These are phyloP conservation scores for Drosophila willistoni DNA, from an alignment of 1,140 invertebrate species.

Conservation along the genomic window DNA sequence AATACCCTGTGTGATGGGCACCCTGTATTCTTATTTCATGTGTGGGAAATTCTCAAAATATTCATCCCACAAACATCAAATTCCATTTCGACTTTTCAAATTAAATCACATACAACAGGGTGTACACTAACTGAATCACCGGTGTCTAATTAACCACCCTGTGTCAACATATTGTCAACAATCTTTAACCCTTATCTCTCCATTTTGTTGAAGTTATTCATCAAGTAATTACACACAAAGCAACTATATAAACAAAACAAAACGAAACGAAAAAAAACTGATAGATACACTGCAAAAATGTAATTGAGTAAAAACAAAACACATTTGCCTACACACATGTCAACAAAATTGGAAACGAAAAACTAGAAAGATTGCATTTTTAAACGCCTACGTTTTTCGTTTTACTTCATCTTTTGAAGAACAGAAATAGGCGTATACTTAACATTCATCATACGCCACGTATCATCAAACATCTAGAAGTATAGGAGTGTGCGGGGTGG, in stretches of 20 bases:
- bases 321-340: conserved; percentile 27
- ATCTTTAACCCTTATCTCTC: not conserved
- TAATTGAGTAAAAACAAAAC: conserved; percentile 33
- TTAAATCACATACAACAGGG: too few relatives aligned
- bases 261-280: not conserved
- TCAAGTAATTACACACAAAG: conserved; percentile 34
- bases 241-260: conserved; percentile 22
- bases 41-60: too few relatives aligned
- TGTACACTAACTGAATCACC: too few relatives aligned
- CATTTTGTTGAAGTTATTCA: conserved; percentile 16
- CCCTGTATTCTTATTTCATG: too few relatives aligned
- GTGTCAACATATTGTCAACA: not conserved
- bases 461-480: not conserved
- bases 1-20: too few relatives aligned
- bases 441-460: conserved; percentile 66
- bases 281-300: conserved; percentile 8
- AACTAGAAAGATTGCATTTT: conserved; percentile 29
- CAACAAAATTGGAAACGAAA: conserved; percentile 52
- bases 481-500: not conserved
- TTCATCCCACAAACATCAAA: too few relatives aligned
- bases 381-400: conserved; percentile 18
- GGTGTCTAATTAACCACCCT: not conserved
- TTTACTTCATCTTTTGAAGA: not conserved
- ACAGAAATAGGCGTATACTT: conserved; percentile 62
- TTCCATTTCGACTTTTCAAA: too few relatives aligned